Evolutionary conservation across 92 coral and sea anemone species (phyloP).

Genomic region (Scolanthus callimorphus): DNA sequence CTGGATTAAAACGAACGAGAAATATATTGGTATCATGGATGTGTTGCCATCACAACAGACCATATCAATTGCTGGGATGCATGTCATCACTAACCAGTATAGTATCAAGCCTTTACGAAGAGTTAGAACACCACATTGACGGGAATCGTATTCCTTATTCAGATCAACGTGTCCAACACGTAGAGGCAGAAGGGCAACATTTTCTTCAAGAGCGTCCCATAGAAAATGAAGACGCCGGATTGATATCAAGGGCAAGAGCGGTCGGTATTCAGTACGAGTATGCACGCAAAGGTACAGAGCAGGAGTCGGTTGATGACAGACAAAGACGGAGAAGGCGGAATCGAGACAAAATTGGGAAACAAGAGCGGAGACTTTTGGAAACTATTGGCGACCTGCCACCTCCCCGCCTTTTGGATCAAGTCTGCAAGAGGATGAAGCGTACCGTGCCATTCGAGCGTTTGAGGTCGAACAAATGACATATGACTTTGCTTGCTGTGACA

Average conservation of each 20-base stretch:
- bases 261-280: constrained; percentile 17
- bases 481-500: constrained; percentile 19
- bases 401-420: constrained; percentile 26
- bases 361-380: constrained; percentile 11
- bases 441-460: constrained; percentile 24
- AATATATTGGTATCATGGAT: no score
- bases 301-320: constrained; percentile 6
- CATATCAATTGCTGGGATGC: no score
- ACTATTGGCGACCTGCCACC: constrained; percentile 9
- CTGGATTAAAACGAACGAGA: no score
- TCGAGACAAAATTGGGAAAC: constrained; percentile 6
- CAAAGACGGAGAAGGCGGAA: constrained; percentile 15
- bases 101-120: no score
- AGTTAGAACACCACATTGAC: no score
- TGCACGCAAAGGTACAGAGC: constrained; percentile 4
- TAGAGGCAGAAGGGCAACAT: no score
- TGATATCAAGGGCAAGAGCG: constrained; percentile 22
- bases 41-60: no score
- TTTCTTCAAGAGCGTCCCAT: no score
- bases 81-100: no score
- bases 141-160: no score
- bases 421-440: constrained; percentile 14
- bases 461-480: constrained; percentile 34
- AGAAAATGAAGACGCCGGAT: no score
- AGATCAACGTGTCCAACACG: no score